Base-by-base conservation (phyloP, 2,888 invertebrate genomes). In the Lingula anatina region DNA sequence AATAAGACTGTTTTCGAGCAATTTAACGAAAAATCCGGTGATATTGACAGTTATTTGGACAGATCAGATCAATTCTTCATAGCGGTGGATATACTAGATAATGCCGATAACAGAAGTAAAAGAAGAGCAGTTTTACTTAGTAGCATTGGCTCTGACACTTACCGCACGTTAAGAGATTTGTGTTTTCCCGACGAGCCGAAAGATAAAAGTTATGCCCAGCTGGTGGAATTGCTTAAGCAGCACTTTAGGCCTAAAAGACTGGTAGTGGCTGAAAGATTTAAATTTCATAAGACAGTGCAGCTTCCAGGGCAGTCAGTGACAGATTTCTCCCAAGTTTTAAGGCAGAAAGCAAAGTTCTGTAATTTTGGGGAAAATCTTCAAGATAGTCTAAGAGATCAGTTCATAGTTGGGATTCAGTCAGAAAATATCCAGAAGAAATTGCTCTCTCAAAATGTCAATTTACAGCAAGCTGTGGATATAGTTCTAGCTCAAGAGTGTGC, bases 341-440 rank as follows among this genome's bases (percentile, higher is more conserved):
- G 36, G 25, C n/a, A 27, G 15, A 27, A 20, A 28, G 44, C 25
- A 31, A 5, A n/a, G n/a, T 20, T 28, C 5, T 44, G 44, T 12
- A 28, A 25, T 20, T 44, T 44, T 36, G 25, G n/a, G 15, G 44
- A 24, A 3, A 20, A n/a, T 7, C 44, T 27, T 18, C n/a, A 44
- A 5, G 44, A 25, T 5, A 36, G 20, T 5, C 44, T 44, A 7
- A 27, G 44, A 44, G 44, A 44, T 12, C n/a, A 28, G 12, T 44
- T 44, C 31, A 36, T 44, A 20, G 24, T 26, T 12, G 44, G 44
- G 9, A 18, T 44, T 18, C 26, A 12, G 15, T 18, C 28, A n/a
- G 31, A 44, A 5, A 5, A 24, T 20, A 44, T 36, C 3, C n/a
- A 31, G 23, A 27, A 37, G 31, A 27, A 23, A 31, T 28, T 44